These are phyloP conservation scores for Osmoderma eremita DNA, from an alignment of 2,888 invertebrate species.

Conservation along the genomic window DNA sequence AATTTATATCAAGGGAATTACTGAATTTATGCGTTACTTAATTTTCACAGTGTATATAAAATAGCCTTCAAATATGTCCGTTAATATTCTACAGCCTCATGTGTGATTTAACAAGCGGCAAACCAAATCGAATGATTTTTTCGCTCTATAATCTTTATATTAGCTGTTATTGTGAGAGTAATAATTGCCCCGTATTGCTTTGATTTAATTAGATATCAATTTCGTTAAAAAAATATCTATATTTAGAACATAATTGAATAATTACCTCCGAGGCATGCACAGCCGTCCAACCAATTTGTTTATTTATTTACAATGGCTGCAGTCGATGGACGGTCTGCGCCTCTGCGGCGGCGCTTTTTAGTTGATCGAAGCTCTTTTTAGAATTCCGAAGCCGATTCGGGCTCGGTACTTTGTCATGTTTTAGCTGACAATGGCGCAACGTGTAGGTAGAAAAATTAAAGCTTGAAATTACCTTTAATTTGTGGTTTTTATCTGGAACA, in stretches of 20 bases:
- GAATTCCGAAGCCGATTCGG: slow-evolving; percentile 15
- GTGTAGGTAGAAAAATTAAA: slow-evolving; percentile 43
- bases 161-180: slow-evolving; percentile 12
- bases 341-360: slow-evolving; percentile 15
- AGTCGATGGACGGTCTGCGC: not conserved
- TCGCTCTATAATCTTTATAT: slow-evolving; percentile 24
- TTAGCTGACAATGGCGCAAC: slow-evolving; percentile 36
- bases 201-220: slow-evolving; percentile 39
- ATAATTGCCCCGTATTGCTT: slow-evolving; percentile 13
- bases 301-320: slow-evolving; percentile 22
- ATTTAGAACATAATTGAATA: slow-evolving; percentile 34
- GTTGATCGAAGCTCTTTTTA: slow-evolving; percentile 11
- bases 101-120: not conserved
- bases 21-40: no score
- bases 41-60: no score
- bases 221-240: slow-evolving; percentile 25
- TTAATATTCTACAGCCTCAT: no score
- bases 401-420: slow-evolving; percentile 12
- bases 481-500: slow-evolving; percentile 31
- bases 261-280: slow-evolving; percentile 19
- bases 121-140: slow-evolving; percentile 8
- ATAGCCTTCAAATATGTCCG: no score
- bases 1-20: no score
- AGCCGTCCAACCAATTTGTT: slow-evolving; percentile 24
- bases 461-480: slow-evolving; percentile 47